These are phyloP conservation scores for Merluccius polli DNA, from an alignment of 2,797 vertebrate species.

Conservation along the genomic window DNA sequence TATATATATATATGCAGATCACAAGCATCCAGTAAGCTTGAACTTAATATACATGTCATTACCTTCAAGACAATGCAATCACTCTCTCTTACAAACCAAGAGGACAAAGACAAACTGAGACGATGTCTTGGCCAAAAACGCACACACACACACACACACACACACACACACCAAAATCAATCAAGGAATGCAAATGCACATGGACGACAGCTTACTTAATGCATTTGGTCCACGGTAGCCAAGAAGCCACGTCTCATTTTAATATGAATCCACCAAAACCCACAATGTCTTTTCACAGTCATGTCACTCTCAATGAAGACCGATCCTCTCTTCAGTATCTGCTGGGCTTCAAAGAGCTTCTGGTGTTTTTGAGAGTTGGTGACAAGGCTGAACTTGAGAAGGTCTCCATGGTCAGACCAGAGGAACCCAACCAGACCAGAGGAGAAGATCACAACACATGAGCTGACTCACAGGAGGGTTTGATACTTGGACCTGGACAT, in stretches of 20 bases:
- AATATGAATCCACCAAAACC: conserved; percentile 45
- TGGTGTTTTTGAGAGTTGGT: too few relatives aligned
- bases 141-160: conserved; percentile 17
- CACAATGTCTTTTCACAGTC: conserved; percentile 15
- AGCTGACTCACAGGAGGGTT: too few relatives aligned
- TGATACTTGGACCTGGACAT: too few relatives aligned
- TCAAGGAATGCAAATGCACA: conserved; percentile 62
- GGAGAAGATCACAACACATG: too few relatives aligned
- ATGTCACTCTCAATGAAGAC: conserved; percentile 27
- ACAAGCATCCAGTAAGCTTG: background rate
- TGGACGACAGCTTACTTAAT: conserved; percentile 53
- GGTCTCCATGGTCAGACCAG: too few relatives aligned
- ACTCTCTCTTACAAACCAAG: background rate
- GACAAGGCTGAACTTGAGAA: too few relatives aligned
- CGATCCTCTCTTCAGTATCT: conserved; percentile 18
- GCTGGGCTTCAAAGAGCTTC: too few relatives aligned
- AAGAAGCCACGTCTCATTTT: conserved; percentile 45
- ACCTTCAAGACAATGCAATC: background rate
- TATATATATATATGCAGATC: background rate
- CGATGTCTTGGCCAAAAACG: conserved; percentile 11
- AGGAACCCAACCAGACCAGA: too few relatives aligned
- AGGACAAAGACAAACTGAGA: too few relatives aligned
- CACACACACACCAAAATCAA: conserved; percentile 45
- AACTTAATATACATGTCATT: background rate
- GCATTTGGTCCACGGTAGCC: conserved; percentile 52